phyloP scores from a whole-genome alignment of 2,888 invertebrate species.

The Tetranychus piercei region DNA sequence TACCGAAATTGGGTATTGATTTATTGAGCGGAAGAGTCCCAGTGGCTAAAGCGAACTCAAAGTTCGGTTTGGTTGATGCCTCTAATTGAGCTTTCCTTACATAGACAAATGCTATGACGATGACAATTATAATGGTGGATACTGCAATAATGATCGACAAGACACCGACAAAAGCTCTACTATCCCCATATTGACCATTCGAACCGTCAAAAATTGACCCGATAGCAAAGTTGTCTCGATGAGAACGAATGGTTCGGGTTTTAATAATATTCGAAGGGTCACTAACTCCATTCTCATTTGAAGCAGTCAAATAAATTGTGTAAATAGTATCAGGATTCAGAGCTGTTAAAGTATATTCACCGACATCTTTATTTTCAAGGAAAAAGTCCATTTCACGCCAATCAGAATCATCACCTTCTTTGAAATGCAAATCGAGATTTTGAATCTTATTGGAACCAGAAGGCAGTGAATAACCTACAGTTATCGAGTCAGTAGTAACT shows the following conservation, averaged over 20 bases:
- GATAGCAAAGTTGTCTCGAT: background rate
- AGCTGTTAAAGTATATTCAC: slow-evolving; percentile 4
- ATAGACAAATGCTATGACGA: slow-evolving; percentile 11
- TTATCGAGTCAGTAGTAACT: slow-evolving; percentile 16
- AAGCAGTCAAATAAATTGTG: slow-evolving; percentile 11
- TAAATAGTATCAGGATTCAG: slow-evolving; percentile 5
- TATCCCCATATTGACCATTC: background rate
- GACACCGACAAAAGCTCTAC: background rate
- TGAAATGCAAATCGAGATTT: background rate
- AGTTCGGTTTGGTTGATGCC: background rate
- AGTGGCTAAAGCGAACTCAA: background rate
- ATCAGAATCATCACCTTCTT: slow-evolving; percentile 21
- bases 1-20: background rate
- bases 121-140: slow-evolving; percentile 8
- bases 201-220: background rate
- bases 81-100: slow-evolving; percentile 13
- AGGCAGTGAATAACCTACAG: background rate
- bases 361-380: slow-evolving; percentile 9
- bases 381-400: slow-evolving; percentile 20
- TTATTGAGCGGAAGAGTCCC: background rate
- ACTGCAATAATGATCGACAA: slow-evolving; percentile 10
- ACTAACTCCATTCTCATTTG: slow-evolving; percentile 7
- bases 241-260: background rate
- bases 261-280: background rate
- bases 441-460: background rate